Base-by-base conservation (phyloP, 2,113 vertebrate species). In the Abramis brama region DNA sequence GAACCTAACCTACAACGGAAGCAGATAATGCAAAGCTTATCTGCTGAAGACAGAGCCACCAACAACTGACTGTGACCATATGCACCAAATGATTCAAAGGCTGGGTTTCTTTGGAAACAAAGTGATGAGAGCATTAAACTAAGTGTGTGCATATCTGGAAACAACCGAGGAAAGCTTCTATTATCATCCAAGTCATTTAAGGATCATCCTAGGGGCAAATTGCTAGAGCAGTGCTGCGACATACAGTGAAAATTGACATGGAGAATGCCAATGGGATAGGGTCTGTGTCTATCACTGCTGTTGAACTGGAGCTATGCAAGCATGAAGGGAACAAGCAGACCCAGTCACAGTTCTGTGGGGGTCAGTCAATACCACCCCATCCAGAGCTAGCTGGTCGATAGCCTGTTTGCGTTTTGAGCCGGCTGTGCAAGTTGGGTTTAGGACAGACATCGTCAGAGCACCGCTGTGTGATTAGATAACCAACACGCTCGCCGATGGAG, bases 381-480 rank as follows among this genome's bases (percentile, higher is more conserved):
- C 66, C 52, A 27, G 68, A 21, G 30, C 76, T 45, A 60, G 76
- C 10, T 59, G 82, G 23, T 87, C 87, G 70, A 87, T 86, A 85
- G 13, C 27, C 36, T 45, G 77, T 82, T 64, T 74, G 73, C 45
- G 19, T 50, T 75, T 39, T 9, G n/a, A 71, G 45, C 50, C 21
- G 30, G 25, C 33, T 78, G 27, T 79, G 57, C 30, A 50, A 66
- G 83, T 50, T 50, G 36, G 25, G 83, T 47, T 77, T 30, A 79
- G 50, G 59, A 43, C 39, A 50, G 59, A 15, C 76, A 88, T 27
- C 57, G 21, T 59, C 27, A 36, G 50, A 84, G 33, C 85, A 36
- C 47, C 21, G n/a, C 47, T 77, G 68, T 45, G 68, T 78, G 77
- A 85, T 87, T 89, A 85, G 83, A 81, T 87, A 89, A 89, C 83